Evolutionary conservation across 1,140 invertebrate species (phyloP).

Genomic region (Drosophila pseudoobscura): DNA sequence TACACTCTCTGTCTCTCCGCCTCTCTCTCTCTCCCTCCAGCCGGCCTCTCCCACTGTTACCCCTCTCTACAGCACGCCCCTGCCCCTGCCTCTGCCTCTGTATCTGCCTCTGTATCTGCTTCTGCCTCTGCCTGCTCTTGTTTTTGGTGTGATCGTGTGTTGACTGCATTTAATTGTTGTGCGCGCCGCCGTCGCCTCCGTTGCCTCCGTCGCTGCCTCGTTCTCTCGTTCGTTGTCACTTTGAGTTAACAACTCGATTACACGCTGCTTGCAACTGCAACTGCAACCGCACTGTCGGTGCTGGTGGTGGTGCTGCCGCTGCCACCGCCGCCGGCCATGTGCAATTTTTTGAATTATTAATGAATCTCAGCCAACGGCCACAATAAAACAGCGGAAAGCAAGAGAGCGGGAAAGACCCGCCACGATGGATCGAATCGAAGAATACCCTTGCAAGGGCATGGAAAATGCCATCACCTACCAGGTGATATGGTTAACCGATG

Average conservation of each 20-base stretch:
- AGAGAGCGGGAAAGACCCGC: background rate
- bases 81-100: background rate
- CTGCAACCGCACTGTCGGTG: slow-evolving; percentile 52
- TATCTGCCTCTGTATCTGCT: slow-evolving; percentile 8
- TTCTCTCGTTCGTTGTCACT: slow-evolving; percentile 70
- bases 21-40: background rate
- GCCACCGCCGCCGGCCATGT: slow-evolving; percentile 72
- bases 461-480: no score
- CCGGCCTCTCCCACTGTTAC: slow-evolving; percentile 12
- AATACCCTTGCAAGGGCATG: no score
- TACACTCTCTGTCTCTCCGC: slow-evolving; percentile 7
- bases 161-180: slow-evolving; percentile 78
- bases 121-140: slow-evolving; percentile 4
- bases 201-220: slow-evolving; percentile 28
- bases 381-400: slow-evolving; percentile 33
- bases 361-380: slow-evolving; percentile 64
- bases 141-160: slow-evolving; percentile 67
- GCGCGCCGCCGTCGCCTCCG: slow-evolving; percentile 23
- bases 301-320: slow-evolving; percentile 2
- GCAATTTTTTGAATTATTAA: slow-evolving; percentile 80
- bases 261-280: slow-evolving; percentile 44
- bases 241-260: slow-evolving; percentile 81
- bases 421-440: no score
- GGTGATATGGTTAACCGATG: no score
- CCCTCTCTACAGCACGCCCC: slow-evolving; percentile 5